Conservation (phyloP, 2,113 vertebrate genomes). For the Caranx ignobilis region DNA sequence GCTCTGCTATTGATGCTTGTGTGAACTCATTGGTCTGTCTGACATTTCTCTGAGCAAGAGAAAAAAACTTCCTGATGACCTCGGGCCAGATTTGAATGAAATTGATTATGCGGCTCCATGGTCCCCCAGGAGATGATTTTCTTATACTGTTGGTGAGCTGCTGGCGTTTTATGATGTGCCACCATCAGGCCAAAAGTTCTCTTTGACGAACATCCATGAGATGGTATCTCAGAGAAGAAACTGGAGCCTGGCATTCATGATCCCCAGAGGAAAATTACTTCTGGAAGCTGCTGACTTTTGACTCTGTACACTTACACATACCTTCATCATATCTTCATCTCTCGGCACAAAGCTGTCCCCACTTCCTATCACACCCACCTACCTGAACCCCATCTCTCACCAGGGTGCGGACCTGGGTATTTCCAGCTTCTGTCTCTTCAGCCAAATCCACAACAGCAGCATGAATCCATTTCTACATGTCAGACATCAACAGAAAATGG, state of each 20-base stretch:
- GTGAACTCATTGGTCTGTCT: not conserved
- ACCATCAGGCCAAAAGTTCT: not conserved
- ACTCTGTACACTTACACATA: conserved; percentile 44
- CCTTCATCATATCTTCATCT: conserved; percentile 46
- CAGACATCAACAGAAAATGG: not conserved
- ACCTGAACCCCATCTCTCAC: conserved; percentile 27
- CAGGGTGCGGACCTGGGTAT: conserved; percentile 16
- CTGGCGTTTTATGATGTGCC: not conserved
- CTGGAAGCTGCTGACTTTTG: not conserved
- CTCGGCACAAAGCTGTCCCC: conserved; percentile 1
- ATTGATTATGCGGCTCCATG: not conserved
- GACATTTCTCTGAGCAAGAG: too few relatives aligned
- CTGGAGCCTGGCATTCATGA: not conserved
- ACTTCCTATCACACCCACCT: conserved; percentile 8
- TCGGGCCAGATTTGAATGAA: not conserved
- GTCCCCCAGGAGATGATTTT: too few relatives aligned
- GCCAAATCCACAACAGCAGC: conserved; percentile 50
- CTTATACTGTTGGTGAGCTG: too few relatives aligned
- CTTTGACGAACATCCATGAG: not conserved
- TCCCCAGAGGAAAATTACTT: not conserved
- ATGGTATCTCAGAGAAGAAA: not conserved
- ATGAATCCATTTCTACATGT: conserved; percentile 14
- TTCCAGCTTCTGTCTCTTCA: conserved; percentile 38
- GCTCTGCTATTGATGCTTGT: not conserved
- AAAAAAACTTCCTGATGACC: not conserved